Percentiles rank a stretch among this genome's conserved stretches.
Evolutionary conservation across 2,888 invertebrate species (phyloP).

Genomic region (Trachelus tabidus): DNA sequence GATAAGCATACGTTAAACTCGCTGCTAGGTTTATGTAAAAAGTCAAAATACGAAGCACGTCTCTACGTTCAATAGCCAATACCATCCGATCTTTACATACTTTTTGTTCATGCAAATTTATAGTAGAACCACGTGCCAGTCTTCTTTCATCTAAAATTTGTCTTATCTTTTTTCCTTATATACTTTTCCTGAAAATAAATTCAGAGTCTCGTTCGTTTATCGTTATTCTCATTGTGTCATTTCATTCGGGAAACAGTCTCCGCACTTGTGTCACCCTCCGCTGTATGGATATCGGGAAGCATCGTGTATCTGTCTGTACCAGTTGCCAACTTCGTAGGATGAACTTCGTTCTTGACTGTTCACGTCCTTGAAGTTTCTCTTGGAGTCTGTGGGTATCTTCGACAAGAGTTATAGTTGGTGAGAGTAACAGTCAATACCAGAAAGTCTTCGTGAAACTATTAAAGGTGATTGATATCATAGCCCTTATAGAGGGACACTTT

Average conservation of each 20-base stretch:
- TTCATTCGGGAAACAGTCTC: not conserved
- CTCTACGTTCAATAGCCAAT: not conserved
- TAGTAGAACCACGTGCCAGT: not conserved
- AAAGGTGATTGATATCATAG: not conserved
- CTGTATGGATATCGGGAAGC: not conserved
- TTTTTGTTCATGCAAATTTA: not conserved
- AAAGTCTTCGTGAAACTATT: not conserved
- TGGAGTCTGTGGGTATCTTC: not conserved
- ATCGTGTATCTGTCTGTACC: not conserved
- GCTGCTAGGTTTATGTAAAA: not conserved
- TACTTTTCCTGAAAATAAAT: not conserved
- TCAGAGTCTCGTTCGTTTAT: not conserved
- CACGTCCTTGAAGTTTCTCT: not conserved
- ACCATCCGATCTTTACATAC: not conserved
- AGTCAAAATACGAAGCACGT: not conserved
- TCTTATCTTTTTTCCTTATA: not conserved
- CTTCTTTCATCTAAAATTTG: not conserved
- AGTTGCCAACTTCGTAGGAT: not conserved
- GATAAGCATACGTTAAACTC: not conserved
- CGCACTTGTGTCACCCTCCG: not conserved
- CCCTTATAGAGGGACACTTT: not conserved
- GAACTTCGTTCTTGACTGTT: not conserved
- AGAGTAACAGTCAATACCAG: not conserved
- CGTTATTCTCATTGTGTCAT: not conserved
- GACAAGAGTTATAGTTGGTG: not conserved